Conservation (phyloP, 37 sponge, comb jelly and placozoan species). For the Bolinopsis microptera region DNA sequence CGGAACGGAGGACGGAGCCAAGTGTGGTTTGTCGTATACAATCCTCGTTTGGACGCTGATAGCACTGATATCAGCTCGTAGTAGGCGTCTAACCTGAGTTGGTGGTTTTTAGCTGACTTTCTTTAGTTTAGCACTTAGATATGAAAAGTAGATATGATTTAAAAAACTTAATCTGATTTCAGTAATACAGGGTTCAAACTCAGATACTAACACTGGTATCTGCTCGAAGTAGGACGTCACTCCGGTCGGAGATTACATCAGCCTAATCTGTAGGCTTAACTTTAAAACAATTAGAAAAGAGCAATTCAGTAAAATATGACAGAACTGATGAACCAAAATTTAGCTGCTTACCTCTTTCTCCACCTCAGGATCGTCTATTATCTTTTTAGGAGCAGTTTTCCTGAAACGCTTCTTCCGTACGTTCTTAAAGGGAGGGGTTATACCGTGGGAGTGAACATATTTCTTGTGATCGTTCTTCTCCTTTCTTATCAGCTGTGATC, state of each 20-base stretch:
- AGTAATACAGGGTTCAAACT: too few species aligned
- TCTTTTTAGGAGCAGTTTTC: conserved; percentile 92
- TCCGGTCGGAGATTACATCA: too few species aligned
- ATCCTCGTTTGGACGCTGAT: conserved; percentile 71
- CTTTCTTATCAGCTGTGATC: conserved; percentile 3
- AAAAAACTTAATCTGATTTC: too few species aligned
- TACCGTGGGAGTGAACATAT: conserved; percentile 55
- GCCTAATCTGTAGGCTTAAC: too few species aligned
- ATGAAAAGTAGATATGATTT: too few species aligned
- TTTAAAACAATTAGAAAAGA: too few species aligned
- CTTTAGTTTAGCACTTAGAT: neutral
- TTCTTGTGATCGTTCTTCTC: conserved; percentile 67
- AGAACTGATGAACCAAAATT: too few species aligned
- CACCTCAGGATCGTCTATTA: conserved; percentile 91
- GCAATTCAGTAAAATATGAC: too few species aligned
- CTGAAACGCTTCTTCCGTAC: conserved; percentile 89
- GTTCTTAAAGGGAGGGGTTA: conserved; percentile 96
- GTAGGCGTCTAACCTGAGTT: conserved; percentile 71
- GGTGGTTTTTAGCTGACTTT: too few species aligned
- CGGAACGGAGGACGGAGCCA: neutral
- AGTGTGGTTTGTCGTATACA: conserved; percentile 25
- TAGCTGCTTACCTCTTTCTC: conserved; percentile 93
- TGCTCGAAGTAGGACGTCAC: too few species aligned
- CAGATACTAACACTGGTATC: too few species aligned
- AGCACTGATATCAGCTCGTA: conserved; percentile 86